Conservation (phyloP, 2,888 invertebrate genomes). For the Heteromurus nitidus region DNA sequence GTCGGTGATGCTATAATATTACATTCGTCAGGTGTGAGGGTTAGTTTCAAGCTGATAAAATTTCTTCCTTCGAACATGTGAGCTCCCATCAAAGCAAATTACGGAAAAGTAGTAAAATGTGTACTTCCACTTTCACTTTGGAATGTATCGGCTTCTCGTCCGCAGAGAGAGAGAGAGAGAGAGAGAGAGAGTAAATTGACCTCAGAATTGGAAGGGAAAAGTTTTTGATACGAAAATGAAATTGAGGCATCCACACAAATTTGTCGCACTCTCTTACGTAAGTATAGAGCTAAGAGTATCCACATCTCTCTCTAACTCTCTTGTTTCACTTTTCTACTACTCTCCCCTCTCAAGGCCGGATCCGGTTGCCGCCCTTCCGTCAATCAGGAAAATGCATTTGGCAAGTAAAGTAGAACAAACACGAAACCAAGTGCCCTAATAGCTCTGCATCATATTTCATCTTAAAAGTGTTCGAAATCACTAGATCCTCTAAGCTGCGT, state of each 20-base stretch:
- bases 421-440: constrained; percentile 17
- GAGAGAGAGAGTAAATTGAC: background rate
- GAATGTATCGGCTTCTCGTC: no score
- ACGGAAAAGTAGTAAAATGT: background rate
- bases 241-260: no score
- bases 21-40: background rate
- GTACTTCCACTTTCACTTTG: no score
- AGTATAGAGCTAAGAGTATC: no score
- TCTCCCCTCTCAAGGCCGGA: constrained; percentile 56
- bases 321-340: constrained; percentile 26
- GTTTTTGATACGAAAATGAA: no score
- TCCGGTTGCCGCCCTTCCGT: constrained; percentile 65
- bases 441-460: constrained; percentile 25
- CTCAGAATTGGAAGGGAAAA: background rate
- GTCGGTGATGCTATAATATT: no score
- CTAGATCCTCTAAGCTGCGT: background rate
- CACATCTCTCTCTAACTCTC: constrained; percentile 3
- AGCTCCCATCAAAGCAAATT: constrained; percentile 18
- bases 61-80: background rate
- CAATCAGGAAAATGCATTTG: constrained; percentile 65
- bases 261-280: no score
- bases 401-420: constrained; percentile 43
- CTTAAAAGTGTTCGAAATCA: background rate
- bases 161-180: background rate
- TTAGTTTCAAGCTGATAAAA: background rate